phyloP scores from a whole-genome alignment of 2,797 vertebrate genomes.

The Tympanoctomys barrerae region DNA sequence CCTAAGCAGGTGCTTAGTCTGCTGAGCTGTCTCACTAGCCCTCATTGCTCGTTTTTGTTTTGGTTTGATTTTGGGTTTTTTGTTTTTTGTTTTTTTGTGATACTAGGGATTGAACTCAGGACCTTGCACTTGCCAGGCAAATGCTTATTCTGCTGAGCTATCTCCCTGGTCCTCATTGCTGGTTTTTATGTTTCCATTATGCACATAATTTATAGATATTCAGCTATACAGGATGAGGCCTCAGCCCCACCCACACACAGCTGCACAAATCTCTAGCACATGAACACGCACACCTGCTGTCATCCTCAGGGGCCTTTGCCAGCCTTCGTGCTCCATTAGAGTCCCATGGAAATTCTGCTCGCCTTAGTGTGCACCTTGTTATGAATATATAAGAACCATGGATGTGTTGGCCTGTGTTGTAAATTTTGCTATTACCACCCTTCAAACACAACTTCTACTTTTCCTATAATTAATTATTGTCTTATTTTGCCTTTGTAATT shows the following conservation, averaged over 20 bases:
- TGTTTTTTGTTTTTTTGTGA: no score
- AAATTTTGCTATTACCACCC: neutral
- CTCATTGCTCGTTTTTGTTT: neutral
- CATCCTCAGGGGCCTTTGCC: neutral
- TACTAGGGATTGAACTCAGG: no score
- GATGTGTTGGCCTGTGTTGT: neutral
- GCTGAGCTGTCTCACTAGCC: no score
- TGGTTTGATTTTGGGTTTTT: no score
- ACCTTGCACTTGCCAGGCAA: no score
- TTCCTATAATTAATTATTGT: conserved; percentile 34
- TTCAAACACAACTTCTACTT: conserved; percentile 2
- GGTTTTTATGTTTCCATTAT: neutral
- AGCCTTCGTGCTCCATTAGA: neutral
- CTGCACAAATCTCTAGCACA: neutral
- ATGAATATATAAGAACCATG: neutral
- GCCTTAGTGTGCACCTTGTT: neutral
- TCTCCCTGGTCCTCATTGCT: neutral
- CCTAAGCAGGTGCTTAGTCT: no score
- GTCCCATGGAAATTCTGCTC: neutral
- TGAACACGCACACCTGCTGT: neutral
- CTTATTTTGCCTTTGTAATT: conserved; percentile 19
- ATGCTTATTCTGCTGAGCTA: no score
- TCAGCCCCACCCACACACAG: neutral
- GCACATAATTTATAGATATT: conserved; percentile 6
- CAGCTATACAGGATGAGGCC: neutral